Evolutionary conservation across 2,888 invertebrate genomes (phyloP).

Genomic region (Andrena haemorrhoa): DNA sequence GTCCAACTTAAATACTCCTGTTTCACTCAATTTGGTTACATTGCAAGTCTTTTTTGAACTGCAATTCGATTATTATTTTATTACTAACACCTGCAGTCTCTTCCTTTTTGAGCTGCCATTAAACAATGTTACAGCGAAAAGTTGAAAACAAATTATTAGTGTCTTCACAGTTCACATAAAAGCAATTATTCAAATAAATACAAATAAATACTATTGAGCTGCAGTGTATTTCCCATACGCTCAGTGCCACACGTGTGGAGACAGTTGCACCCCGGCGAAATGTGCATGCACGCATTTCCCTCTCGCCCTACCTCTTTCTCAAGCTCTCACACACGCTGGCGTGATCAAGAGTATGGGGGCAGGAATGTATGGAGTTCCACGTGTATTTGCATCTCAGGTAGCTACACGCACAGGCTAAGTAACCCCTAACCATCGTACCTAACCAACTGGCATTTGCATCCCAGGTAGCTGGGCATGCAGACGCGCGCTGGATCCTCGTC

Average conservation of each 20-base stretch:
- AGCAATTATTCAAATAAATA: too few species aligned
- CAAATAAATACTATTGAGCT: background rate
- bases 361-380: slow-evolving; percentile 26
- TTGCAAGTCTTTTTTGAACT: too few species aligned
- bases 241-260: slow-evolving; percentile 21
- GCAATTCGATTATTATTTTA: too few species aligned
- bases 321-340: slow-evolving; percentile 3
- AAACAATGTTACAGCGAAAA: too few species aligned
- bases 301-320: background rate
- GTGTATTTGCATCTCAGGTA: slow-evolving; percentile 76
- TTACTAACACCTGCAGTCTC: too few species aligned
- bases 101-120: too few species aligned
- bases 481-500: slow-evolving; percentile 51
- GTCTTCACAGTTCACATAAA: too few species aligned
- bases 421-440: slow-evolving; percentile 35
- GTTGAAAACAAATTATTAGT: too few species aligned
- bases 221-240: slow-evolving; percentile 39
- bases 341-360: background rate
- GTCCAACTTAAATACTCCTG: too few species aligned
- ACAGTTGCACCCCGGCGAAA: slow-evolving; percentile 37
- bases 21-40: too few species aligned
- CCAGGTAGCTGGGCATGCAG: slow-evolving; percentile 65
- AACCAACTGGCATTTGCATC: slow-evolving; percentile 74
- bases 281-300: slow-evolving; percentile 27
- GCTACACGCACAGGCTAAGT: slow-evolving; percentile 43